Evolutionary conservation across 2,113 vertebrate genomes (phyloP), one percentile per base, ranked within the genome.

Genomic region (Sphyrna mokarran): DNA sequence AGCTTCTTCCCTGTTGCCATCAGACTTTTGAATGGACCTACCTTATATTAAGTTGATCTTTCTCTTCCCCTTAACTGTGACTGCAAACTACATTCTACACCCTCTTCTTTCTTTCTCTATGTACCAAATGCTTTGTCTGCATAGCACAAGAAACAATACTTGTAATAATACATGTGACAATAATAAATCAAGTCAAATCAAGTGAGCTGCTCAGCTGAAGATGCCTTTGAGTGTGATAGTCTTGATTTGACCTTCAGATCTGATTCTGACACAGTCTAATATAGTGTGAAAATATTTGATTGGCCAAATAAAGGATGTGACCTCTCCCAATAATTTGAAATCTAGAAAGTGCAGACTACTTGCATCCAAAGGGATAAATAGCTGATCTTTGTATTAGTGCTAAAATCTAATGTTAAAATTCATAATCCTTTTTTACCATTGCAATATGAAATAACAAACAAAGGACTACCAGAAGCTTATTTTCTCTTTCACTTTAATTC

Each of bases 221-320:
- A 69, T 22, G 37, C 37, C 66, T 94, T 63, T 69, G 37, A 66
- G 66, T 68, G 33, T 43, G 0, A 94, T 66, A 94, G 91, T 8
- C 23, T n/a, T 43, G 20, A 69, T 94, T 69, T 94, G 91, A 70
- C 91, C 91, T 94, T 43, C 63, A 94, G 11, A 70, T 70, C 91
- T 70, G 37, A n/a, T 66, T 94, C 22, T 94, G 91, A 43, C 66
- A 68, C n/a, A 22, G 91, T 40, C 91, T 40, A 69, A 94, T n/a
- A 69, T 69, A 40, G n/a, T 68, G 33, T 94, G 63, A 69, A 94
- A 70, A 69, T 37, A 23, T 43, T 43, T 29, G 18, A 43, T 70
- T 94, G 66, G 63, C 23, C 91, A 43, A 69, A 43, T 40, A 43
- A 69, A 70, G 66, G 91, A 37, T 43, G 63, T 43, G 66, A 94